phyloP scores from a whole-genome alignment of 2,113 vertebrate genomes.

The Rhinopithecus roxellana region DNA sequence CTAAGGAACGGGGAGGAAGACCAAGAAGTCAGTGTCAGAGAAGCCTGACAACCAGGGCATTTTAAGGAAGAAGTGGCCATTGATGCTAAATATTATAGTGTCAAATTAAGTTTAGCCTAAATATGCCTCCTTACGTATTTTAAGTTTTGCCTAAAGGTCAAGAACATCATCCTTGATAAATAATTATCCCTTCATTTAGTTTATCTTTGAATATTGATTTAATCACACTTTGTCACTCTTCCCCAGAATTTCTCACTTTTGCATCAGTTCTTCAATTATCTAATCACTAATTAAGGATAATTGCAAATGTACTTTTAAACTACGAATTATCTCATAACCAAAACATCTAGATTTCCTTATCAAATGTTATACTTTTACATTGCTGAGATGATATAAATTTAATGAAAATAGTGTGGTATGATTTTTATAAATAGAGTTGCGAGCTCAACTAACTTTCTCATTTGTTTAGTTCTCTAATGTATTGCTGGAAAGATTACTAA shows the following conservation, averaged over 20 bases:
- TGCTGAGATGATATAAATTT: not conserved
- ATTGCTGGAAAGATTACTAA: not conserved
- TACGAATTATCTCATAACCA: not conserved
- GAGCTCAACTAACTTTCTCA: not conserved
- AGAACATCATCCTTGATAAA: not conserved
- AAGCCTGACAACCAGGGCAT: not conserved
- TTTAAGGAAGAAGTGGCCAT: not conserved
- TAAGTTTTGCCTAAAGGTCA: too few species aligned
- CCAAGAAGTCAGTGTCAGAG: not conserved
- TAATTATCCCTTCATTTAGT: not conserved
- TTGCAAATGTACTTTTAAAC: not conserved
- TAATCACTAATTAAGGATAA: not conserved
- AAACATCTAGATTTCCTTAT: not conserved
- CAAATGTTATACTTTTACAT: not conserved
- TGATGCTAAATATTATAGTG: not conserved
- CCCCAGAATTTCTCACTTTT: not conserved
- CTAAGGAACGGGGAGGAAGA: not conserved
- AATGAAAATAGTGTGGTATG: constrained; percentile 5
- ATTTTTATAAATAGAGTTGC: not conserved
- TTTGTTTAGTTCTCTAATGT: not conserved
- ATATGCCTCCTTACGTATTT: too few species aligned
- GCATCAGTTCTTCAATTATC: not conserved
- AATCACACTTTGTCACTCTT: not conserved
- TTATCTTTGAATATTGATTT: not conserved
- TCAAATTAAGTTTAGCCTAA: too few species aligned